Evolutionary conservation across 2,797 vertebrate genomes (phyloP).

Genomic region (Menidia menidia): DNA sequence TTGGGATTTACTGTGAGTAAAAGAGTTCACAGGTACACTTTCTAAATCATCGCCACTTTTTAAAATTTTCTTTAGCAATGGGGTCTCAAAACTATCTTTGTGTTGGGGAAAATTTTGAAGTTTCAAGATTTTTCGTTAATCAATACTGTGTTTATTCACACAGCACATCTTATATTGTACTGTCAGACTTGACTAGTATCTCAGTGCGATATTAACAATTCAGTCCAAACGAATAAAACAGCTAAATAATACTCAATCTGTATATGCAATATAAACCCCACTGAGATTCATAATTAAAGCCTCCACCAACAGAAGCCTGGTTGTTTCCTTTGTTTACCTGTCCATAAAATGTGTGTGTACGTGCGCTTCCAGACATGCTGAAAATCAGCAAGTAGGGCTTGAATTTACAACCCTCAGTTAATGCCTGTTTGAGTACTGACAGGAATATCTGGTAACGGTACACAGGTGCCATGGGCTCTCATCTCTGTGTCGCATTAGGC

Average conservation of each 20-base stretch:
- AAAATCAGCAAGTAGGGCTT: not conserved
- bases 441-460: too few relatives aligned
- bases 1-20: slow-evolving; percentile 76
- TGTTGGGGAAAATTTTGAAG: not conserved
- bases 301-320: not conserved
- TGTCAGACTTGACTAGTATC: too few relatives aligned
- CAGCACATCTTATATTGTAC: too few relatives aligned
- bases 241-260: too few relatives aligned
- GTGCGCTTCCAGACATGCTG: not conserved
- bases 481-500: not conserved
- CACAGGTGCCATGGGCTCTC: too few relatives aligned
- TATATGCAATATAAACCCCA: not conserved
- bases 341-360: not conserved
- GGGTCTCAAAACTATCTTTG: too few relatives aligned
- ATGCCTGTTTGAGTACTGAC: not conserved
- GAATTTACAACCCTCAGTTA: not conserved
- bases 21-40: not conserved
- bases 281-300: not conserved
- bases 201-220: too few relatives aligned
- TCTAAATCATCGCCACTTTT: too few relatives aligned
- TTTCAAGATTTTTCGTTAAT: too few relatives aligned
- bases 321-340: not conserved
- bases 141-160: too few relatives aligned
- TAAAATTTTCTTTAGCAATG: too few relatives aligned
- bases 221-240: too few relatives aligned